Conservation (phyloP, 2,113 vertebrate genomes). For the Nesogale talazaci region DNA sequence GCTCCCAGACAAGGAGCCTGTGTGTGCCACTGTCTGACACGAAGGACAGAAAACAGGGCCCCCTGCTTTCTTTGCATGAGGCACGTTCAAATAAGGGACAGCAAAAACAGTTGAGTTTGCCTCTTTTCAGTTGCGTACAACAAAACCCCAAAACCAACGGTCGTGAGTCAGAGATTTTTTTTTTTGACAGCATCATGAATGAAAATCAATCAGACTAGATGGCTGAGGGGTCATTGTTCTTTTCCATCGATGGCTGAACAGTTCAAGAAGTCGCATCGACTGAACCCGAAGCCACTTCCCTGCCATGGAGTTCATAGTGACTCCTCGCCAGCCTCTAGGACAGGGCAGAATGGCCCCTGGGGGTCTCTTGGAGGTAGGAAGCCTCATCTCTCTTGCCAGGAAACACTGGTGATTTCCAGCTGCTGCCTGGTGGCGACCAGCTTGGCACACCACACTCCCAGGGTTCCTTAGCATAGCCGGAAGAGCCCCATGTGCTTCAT, state of each 20-base stretch:
- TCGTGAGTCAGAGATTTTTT: not conserved
- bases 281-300: not conserved
- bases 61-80: conserved; percentile 79
- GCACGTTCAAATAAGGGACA: conserved; percentile 68
- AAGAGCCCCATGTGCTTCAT: conserved; percentile 67
- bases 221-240: conserved; percentile 39
- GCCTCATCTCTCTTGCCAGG: too few species aligned
- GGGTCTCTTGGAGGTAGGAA: too few species aligned
- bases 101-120: conserved; percentile 75
- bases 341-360: too few species aligned
- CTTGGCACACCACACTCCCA: too few species aligned
- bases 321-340: too few species aligned
- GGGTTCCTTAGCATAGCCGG: too few species aligned
- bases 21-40: conserved; percentile 73
- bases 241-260: conserved; percentile 68
- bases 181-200: conserved; percentile 68
- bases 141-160: conserved; percentile 67
- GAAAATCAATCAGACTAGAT: conserved; percentile 66
- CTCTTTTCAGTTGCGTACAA: conserved; percentile 58
- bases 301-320: too few species aligned
- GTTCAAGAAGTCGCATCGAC: conserved; percentile 62
- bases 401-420: too few species aligned
- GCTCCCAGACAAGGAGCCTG: conserved; percentile 68
- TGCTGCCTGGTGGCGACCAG: too few species aligned
- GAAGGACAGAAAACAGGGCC: conserved; percentile 70